phyloP scores from a whole-genome alignment of 2,888 invertebrate genomes.

The Cataglyphis livida region DNA sequence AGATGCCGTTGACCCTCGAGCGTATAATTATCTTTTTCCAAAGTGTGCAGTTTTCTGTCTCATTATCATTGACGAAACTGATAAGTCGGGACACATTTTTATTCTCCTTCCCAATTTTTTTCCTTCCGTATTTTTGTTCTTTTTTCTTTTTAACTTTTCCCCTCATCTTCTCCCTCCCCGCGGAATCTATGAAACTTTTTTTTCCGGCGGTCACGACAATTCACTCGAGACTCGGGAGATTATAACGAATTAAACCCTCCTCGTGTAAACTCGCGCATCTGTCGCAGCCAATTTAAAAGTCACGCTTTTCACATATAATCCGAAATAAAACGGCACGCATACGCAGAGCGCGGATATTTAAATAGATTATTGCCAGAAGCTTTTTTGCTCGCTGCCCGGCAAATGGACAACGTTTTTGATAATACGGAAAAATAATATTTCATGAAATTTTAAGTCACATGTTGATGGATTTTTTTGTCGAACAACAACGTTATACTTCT shows the following conservation, averaged over 20 bases:
- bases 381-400: conserved; percentile 25
- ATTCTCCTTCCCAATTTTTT: not conserved
- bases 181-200: conserved; percentile 10
- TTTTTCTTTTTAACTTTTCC: not conserved
- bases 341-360: conserved; percentile 24
- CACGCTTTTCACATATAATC: conserved; percentile 33
- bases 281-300: conserved; percentile 51
- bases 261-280: conserved; percentile 49
- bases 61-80: conserved; percentile 21
- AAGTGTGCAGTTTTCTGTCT: conserved; percentile 27
- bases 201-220: conserved; percentile 33
- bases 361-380: conserved; percentile 51
- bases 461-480: conserved; percentile 10
- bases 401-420: conserved; percentile 38
- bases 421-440: conserved; percentile 35
- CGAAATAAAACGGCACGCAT: conserved; percentile 30
- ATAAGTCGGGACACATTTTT: not conserved
- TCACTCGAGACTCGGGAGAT: conserved; percentile 35
- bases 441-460: conserved; percentile 28
- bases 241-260: conserved; percentile 38
- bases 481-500: conserved; percentile 2
- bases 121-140: not conserved
- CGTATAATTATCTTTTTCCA: not conserved
- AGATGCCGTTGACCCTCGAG: not conserved
- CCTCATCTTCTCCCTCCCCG: not conserved